Percentiles rank a stretch among this genome's conserved stretches.
phyloP scores from a whole-genome alignment of 2,113 vertebrate genomes.

The Phoenicopterus ruber region DNA sequence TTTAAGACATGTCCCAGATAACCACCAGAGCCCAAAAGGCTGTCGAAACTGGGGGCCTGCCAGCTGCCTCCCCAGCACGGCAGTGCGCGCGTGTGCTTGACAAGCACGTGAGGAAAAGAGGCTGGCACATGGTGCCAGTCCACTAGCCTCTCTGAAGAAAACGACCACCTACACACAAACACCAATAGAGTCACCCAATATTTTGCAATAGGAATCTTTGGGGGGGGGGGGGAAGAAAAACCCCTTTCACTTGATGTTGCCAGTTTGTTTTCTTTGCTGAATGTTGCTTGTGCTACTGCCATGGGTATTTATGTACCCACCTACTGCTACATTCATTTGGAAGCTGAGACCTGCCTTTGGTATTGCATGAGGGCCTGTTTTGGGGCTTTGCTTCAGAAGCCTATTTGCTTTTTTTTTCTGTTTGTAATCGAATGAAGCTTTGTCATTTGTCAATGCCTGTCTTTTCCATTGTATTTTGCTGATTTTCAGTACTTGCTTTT shows the following conservation, averaged over 20 bases:
- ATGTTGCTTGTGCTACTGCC: slow-evolving; percentile 33
- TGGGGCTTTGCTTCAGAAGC: slow-evolving; percentile 17
- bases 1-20: background rate
- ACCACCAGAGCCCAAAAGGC: background rate
- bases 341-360: background rate
- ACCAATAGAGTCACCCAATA: background rate
- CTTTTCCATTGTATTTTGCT: slow-evolving; percentile 25
- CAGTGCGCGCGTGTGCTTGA: background rate
- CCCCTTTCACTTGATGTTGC: background rate
- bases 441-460: slow-evolving; percentile 42
- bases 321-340: slow-evolving; percentile 19
- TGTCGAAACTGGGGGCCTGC: background rate
- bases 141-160: background rate
- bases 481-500: slow-evolving; percentile 43
- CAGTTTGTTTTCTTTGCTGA: slow-evolving; percentile 54
- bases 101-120: background rate
- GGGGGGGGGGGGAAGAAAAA: too few species aligned
- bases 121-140: accelerated
- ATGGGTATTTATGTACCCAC: slow-evolving; percentile 13
- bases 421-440: slow-evolving; percentile 51
- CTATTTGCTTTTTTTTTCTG: slow-evolving; percentile 54
- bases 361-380: background rate
- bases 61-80: background rate
- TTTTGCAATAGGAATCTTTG: background rate
- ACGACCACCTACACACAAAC: background rate